Percentiles rank a stretch among this genome's conserved stretches.
phyloP scores from a whole-genome alignment of 2,888 invertebrate genomes.

The Allophyes oxyacanthae region DNA sequence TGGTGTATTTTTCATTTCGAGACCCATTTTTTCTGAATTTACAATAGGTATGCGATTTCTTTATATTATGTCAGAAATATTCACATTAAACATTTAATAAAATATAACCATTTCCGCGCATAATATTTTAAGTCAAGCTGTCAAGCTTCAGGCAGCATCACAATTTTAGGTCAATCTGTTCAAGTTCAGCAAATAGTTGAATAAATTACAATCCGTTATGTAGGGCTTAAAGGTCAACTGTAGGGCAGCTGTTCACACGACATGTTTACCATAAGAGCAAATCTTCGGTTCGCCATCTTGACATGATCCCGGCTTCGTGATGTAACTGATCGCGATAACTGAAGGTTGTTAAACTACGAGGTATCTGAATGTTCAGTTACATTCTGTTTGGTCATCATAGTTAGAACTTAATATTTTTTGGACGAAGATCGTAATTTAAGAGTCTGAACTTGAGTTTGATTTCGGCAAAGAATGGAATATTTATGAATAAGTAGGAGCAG shows the following conservation, averaged over 20 bases:
- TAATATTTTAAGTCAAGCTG: too few relatives aligned
- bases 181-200: slow-evolving; percentile 28
- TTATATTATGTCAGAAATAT: too few relatives aligned
- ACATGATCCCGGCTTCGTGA: slow-evolving; percentile 79
- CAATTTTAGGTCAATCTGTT: slow-evolving; percentile 8
- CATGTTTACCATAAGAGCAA: slow-evolving; percentile 77
- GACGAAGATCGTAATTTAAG: background rate
- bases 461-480: background rate
- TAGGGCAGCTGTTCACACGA: slow-evolving; percentile 62
- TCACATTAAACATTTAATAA: too few relatives aligned
- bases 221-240: slow-evolving; percentile 55
- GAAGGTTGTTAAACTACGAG: slow-evolving; percentile 54
- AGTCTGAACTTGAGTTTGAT: slow-evolving; percentile 2
- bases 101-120: too few relatives aligned
- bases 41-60: too few relatives aligned
- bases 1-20: too few relatives aligned
- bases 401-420: slow-evolving; percentile 7
- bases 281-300: slow-evolving; percentile 80
- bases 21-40: too few relatives aligned
- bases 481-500: too few relatives aligned
- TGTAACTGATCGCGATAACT: slow-evolving; percentile 66
- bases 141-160: background rate
- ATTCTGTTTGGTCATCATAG: slow-evolving; percentile 40
- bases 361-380: slow-evolving; percentile 54
- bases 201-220: slow-evolving; percentile 58